Evolutionary conservation across 2,888 invertebrate genomes (phyloP).

Genomic region (Pecten maximus): DNA sequence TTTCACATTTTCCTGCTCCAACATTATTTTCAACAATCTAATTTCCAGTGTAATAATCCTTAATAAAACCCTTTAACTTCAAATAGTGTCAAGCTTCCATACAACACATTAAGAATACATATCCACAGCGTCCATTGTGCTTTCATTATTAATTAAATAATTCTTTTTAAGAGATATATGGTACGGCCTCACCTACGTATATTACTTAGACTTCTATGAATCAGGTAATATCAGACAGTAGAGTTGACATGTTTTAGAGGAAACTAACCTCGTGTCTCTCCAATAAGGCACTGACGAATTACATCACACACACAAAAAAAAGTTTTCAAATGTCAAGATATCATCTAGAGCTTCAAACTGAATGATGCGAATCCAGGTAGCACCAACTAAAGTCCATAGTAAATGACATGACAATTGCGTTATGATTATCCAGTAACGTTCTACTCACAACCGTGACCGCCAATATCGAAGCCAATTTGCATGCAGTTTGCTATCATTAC

Average conservation of each 20-base stretch:
- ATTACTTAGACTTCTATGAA: neutral
- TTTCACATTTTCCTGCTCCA: neutral
- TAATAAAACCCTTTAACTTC: neutral
- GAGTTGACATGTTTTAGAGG: neutral
- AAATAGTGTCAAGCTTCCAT: neutral
- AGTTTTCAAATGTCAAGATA: neutral
- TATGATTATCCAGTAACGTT: neutral
- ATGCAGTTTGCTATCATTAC: neutral
- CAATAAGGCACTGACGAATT: constrained; percentile 1
- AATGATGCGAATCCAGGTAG: neutral
- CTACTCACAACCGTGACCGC: neutral
- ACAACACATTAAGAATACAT: neutral
- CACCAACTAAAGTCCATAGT: neutral
- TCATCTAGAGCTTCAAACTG: neutral
- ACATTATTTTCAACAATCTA: neutral
- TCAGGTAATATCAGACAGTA: neutral
- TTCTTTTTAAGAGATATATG: neutral
- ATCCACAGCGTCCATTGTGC: neutral
- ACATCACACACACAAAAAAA: neutral
- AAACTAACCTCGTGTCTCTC: neutral
- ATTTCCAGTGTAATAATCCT: neutral
- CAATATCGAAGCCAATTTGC: constrained; percentile 1
- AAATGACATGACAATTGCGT: neutral
- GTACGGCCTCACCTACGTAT: neutral
- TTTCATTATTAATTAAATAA: neutral